Base-by-base conservation (phyloP, 2,113 vertebrate species). In the Okapia johnstoni region DNA sequence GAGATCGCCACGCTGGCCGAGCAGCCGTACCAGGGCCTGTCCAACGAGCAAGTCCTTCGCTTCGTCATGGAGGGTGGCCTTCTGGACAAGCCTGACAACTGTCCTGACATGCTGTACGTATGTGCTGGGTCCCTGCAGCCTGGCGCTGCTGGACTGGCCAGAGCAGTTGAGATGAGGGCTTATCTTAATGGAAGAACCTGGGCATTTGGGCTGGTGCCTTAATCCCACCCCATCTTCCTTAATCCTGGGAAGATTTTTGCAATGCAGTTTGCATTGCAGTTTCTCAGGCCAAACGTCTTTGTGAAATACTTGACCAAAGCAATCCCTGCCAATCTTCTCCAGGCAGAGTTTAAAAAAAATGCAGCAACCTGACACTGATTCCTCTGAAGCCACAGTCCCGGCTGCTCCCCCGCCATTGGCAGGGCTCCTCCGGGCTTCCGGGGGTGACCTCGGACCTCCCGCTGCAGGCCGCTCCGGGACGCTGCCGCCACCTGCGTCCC, bases 51-150 rank as follows among this genome's bases (percentile, higher is more conserved):
- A 98, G 99, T 99, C 95, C 99, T 99, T 86, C 99, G 99, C 95
- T 99, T 99, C 1, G 99, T 99, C 98, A 99, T 99, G 99, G 99
- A 99, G 91, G 99, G 99, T 10, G 99, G 99, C 60, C 99, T 99
- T 95, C 98, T 99, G 99, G 99, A 99, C 79, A 99, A 99, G 97
- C 99, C 99, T 0, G 99, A 99, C 98, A 99, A 99, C 96, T 99
- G 99, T 97, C 99, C 99, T 0, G 99, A 99, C 98, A 99, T 99
- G 99, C 99, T 99, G 99, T 99, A 98, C 33, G 99, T 99, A 97
- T 7, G 57, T 2, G 6, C 43, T 1, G 28, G 28, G 77, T 17
- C 76, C n/a, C 46, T 91, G 2, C 2, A 4, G 30, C 73, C 33
- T 17, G 9, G 5, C 0, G 7, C 50, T 54, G 19, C 43, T 3